Evolutionary conservation across 2,797 vertebrate genomes (phyloP).

Genomic region (Spinibarbus caldwelli): DNA sequence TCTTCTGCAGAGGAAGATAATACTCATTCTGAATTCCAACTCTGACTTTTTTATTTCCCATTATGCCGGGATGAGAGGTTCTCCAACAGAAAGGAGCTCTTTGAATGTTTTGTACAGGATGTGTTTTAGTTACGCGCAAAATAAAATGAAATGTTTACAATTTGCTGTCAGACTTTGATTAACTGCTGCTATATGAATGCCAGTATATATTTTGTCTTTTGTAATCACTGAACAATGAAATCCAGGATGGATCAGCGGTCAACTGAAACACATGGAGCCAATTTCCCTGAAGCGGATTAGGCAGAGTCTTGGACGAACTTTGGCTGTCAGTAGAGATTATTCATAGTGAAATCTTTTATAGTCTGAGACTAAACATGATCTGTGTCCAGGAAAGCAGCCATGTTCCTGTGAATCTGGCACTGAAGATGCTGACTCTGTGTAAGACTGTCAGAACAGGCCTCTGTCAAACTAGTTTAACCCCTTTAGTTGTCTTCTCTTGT

Average conservation of each 20-base stretch:
- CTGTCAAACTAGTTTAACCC: conserved; percentile 12
- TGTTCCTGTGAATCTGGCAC: conserved; percentile 20
- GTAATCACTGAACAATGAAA: neutral
- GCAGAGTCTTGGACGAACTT: conserved; percentile 33
- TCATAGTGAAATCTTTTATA: conserved; percentile 15
- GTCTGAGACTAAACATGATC: conserved; percentile 15
- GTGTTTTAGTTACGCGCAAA: neutral
- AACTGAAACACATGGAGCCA: conserved; percentile 5
- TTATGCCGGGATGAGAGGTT: conserved; percentile 2
- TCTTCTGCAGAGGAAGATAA: conserved; percentile 42
- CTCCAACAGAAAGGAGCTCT: neutral
- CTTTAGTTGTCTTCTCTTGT: neutral
- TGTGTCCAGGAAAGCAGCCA: neutral
- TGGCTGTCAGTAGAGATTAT: conserved; percentile 30
- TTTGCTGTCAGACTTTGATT: conserved; percentile 26
- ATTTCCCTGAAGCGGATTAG: conserved; percentile 32
- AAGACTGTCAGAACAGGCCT: conserved; percentile 8
- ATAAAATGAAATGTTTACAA: conserved; percentile 35
- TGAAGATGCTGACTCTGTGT: conserved; percentile 20
- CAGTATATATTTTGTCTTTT: conserved; percentile 1
- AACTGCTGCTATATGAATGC: neutral
- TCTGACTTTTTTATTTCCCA: neutral
- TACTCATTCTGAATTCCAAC: conserved; percentile 31
- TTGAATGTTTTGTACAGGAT: neutral
- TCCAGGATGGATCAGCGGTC: neutral